phyloP scores from a whole-genome alignment of 2,888 invertebrate genomes.

The Alentia gelatinosa region DNA sequence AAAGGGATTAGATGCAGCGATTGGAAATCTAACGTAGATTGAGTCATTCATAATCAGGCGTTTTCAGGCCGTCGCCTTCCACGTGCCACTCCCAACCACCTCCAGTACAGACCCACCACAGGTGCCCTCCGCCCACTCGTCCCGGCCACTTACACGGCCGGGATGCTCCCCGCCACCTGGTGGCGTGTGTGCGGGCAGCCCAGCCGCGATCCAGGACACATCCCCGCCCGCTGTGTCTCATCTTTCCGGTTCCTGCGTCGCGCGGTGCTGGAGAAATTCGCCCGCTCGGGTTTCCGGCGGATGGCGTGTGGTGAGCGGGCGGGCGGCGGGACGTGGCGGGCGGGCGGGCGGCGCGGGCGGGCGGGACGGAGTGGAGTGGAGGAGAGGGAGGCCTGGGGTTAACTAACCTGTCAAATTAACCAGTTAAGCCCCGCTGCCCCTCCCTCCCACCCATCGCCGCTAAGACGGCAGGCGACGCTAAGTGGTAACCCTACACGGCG shows the following conservation, averaged over 20 bases:
- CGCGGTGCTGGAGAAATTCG: background rate
- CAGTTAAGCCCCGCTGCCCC: slow-evolving; percentile 2
- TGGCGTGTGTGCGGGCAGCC: background rate
- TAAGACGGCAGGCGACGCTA: slow-evolving; percentile 11
- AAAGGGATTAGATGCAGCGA: too few species aligned
- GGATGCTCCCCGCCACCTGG: background rate
- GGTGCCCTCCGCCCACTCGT: too few species aligned
- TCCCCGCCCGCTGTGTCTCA: background rate
- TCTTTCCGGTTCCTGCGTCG: slow-evolving; percentile 1
- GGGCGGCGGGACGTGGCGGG: background rate
- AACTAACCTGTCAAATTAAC: slow-evolving; percentile 52
- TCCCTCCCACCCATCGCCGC: background rate
- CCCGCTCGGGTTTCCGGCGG: slow-evolving; percentile 12
- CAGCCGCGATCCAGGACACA: background rate
- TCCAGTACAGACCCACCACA: too few species aligned
- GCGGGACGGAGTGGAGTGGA: too few species aligned
- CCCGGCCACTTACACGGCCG: too few species aligned
- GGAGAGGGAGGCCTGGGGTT: background rate
- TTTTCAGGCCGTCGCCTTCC: background rate
- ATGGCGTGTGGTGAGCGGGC: slow-evolving; percentile 24
- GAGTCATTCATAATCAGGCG: too few species aligned
- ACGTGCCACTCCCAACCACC: background rate
- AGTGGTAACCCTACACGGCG: slow-evolving; percentile 41
- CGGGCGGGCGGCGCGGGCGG: background rate
- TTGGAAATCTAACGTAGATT: too few species aligned